Conservation (phyloP, 2,113 vertebrate genomes). For the Rynchops niger region DNA sequence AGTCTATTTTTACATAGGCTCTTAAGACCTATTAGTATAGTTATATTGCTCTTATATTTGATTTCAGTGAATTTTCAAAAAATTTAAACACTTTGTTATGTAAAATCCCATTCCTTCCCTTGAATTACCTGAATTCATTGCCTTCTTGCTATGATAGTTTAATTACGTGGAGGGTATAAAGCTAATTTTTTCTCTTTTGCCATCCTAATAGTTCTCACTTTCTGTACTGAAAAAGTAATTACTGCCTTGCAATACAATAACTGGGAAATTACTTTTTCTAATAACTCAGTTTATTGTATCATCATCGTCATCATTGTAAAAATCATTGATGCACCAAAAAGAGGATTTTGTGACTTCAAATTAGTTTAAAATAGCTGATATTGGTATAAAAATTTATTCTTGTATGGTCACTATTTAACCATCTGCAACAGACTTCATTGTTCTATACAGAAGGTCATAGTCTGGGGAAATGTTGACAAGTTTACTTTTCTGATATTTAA, state of each 20-base stretch:
- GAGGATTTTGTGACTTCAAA: conserved; percentile 15
- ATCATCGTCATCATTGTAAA: conserved; percentile 43
- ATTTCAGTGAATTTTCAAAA: conserved; percentile 53
- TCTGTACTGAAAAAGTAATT: conserved; percentile 79
- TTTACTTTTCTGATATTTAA: neutral
- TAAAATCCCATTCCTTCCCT: conserved; percentile 50
- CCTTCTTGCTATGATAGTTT: conserved; percentile 72
- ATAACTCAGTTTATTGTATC: conserved; percentile 70
- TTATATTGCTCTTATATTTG: conserved; percentile 5
- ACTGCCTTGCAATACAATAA: conserved; percentile 74
- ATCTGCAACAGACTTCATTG: neutral
- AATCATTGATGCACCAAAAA: conserved; percentile 39
- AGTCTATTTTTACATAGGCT: neutral
- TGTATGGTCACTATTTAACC: neutral
- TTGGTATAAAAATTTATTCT: neutral
- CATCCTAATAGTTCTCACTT: conserved; percentile 68
- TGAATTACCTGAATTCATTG: conserved; percentile 74
- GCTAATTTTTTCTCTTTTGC: conserved; percentile 75
- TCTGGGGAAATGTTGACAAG: neutral
- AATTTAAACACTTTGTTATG: conserved; percentile 41
- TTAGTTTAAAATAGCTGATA: conserved; percentile 25
- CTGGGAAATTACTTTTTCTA: conserved; percentile 72
- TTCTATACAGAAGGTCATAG: neutral
- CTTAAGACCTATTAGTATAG: neutral
- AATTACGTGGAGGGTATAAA: conserved; percentile 69